Evolutionary conservation across 2,113 vertebrate species (phyloP).

Genomic region (Tragelaphus strepsiceros): DNA sequence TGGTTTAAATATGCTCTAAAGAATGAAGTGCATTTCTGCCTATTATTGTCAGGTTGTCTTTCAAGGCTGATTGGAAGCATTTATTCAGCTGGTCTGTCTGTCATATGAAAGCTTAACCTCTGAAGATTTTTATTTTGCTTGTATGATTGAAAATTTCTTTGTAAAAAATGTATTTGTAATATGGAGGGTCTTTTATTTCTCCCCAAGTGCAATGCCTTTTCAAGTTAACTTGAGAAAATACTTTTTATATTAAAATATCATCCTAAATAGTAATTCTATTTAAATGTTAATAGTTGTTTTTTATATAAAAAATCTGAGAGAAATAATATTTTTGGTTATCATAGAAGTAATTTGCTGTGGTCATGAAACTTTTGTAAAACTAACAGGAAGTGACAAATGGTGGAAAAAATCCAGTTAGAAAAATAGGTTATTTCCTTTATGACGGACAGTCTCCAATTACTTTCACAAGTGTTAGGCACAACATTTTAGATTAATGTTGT

Average conservation of each 20-base stretch:
- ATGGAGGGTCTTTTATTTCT: background rate
- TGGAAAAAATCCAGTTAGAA: background rate
- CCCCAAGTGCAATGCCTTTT: background rate
- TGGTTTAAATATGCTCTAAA: background rate
- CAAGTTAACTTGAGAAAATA: background rate
- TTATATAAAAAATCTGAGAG: background rate
- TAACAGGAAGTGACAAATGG: conserved; percentile 25
- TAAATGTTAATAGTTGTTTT: background rate
- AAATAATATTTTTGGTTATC: background rate
- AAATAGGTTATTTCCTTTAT: background rate
- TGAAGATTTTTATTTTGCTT: background rate
- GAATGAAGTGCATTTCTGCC: conserved; percentile 14
- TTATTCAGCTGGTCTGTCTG: background rate
- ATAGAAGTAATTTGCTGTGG: background rate
- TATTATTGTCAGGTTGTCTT: background rate
- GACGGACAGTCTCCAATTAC: background rate
- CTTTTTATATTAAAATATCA: background rate
- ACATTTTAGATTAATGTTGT: background rate
- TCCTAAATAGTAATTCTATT: background rate
- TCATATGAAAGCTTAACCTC: background rate
- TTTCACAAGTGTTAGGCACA: background rate
- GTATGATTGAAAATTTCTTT: background rate
- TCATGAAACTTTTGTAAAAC: background rate
- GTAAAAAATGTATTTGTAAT: background rate
- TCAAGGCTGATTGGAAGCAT: background rate